A percentile compares a stretch with the other conserved stretches of the same genome.
These are phyloP conservation scores for Encarsia formosa DNA, from an alignment of 2,888 invertebrate species.

Conservation along the genomic window DNA sequence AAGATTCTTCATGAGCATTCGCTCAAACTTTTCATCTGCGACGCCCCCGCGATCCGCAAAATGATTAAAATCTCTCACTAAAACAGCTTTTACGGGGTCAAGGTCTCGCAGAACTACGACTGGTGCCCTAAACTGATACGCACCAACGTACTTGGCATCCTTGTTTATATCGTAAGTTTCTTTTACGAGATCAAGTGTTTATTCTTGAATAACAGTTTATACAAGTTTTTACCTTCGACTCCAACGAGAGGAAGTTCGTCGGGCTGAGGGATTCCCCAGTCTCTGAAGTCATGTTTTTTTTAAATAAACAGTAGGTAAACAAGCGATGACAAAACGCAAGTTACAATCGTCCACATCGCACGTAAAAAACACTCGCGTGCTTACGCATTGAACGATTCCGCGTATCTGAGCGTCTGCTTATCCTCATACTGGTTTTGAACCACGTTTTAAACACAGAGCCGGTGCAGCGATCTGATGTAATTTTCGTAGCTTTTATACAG, in stretches of 20 bases:
- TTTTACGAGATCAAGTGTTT: constrained; percentile 7
- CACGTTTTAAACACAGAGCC: no score
- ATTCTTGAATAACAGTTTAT: constrained; percentile 16
- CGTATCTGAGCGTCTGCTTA: no score
- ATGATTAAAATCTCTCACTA: constrained; percentile 39
- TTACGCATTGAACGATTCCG: no score
- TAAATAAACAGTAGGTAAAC: no score
- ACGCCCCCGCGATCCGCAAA: constrained; percentile 37
- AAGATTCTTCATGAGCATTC: constrained; percentile 30
- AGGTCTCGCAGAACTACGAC: constrained; percentile 37
- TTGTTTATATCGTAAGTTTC: constrained; percentile 29
- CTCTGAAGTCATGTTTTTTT: not conserved
- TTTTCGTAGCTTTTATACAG: no score
- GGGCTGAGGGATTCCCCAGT: not conserved
- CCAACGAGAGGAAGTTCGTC: constrained; percentile 19
- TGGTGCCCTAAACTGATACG: constrained; percentile 36
- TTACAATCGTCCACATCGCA: no score
- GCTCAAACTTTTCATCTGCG: constrained; percentile 29
- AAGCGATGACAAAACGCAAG: no score
- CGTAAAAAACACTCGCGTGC: no score
- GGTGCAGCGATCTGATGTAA: no score
- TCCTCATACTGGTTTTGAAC: no score
- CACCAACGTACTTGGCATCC: constrained; percentile 35
- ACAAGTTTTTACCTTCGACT: constrained; percentile 30
- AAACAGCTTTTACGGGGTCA: constrained; percentile 39